These are phyloP conservation scores for Callyntrura sp. DNA, from an alignment of 2,888 invertebrate species.

Conservation along the genomic window DNA sequence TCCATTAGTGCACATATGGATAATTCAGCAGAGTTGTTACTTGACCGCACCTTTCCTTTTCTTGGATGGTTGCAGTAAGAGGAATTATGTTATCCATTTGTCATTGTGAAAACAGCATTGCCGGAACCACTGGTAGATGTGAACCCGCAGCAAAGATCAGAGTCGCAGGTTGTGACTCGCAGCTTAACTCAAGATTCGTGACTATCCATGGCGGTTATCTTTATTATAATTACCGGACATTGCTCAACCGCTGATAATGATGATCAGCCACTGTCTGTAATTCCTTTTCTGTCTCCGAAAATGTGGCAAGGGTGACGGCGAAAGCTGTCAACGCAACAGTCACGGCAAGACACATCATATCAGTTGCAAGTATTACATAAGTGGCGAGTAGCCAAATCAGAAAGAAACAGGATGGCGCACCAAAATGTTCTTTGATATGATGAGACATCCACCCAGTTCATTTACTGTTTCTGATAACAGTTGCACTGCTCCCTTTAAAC, in stretches of 20 bases:
- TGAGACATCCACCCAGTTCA: conserved; percentile 24
- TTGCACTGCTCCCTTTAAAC: not conserved
- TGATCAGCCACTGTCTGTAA: conserved; percentile 59
- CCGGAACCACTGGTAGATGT: not conserved
- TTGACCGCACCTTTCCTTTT: conserved; percentile 56
- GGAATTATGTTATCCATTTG: conserved; percentile 76
- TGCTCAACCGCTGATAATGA: conserved; percentile 60
- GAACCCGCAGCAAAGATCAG: conserved; percentile 1
- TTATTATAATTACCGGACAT: conserved; percentile 66
- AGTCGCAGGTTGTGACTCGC: not conserved
- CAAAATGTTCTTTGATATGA: not conserved
- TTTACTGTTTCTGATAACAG: conserved; percentile 15
- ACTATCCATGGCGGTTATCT: conserved; percentile 2
- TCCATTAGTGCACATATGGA: not conserved
- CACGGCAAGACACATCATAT: conserved; percentile 53
- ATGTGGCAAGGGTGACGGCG: conserved; percentile 29
- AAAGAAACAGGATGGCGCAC: not conserved
- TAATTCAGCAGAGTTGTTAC: conserved; percentile 51
- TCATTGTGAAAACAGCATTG: conserved; percentile 53
- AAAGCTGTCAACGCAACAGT: conserved; percentile 41
- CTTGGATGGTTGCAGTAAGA: conserved; percentile 43
- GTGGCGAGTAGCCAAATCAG: not conserved
- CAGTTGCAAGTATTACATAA: conserved; percentile 15
- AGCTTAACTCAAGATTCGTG: too few species aligned
- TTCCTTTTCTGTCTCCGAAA: conserved; percentile 74